Conservation (phyloP, 1,140 invertebrate genomes). For the Atta texana region DNA sequence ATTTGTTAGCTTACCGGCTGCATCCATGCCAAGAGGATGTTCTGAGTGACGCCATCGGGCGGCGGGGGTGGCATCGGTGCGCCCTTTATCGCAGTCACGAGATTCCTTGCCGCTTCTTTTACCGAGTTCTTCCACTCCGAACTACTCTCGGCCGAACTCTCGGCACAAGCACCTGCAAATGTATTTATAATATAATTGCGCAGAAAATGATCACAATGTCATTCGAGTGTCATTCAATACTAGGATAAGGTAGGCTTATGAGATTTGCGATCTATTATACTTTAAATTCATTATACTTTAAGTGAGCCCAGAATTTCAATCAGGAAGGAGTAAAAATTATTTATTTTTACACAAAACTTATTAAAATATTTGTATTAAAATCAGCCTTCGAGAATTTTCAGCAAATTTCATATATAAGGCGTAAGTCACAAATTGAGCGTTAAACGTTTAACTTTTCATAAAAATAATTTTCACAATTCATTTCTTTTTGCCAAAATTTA, state of each 20-base stretch:
- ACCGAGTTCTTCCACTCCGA: constrained; percentile 83
- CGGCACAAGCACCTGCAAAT: constrained; percentile 78
- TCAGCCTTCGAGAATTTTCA: too few species aligned
- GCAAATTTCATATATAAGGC: too few species aligned
- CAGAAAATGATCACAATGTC: neutral
- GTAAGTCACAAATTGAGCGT: too few species aligned
- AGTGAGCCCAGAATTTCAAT: too few species aligned
- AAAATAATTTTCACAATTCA: too few species aligned
- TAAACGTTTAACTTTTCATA: too few species aligned
- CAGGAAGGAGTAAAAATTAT: too few species aligned
- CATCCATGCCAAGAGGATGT: constrained; percentile 84
- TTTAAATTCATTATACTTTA: neutral
- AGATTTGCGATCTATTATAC: neutral
- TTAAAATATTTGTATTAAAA: too few species aligned
- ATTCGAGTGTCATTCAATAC: constrained; percentile 56
- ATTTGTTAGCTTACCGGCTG: constrained; percentile 80
- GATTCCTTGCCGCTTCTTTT: constrained; percentile 81
- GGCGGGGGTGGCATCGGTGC: constrained; percentile 79
- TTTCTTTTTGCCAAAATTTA: too few species aligned
- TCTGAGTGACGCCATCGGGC: constrained; percentile 79
- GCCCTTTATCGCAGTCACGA: constrained; percentile 81
- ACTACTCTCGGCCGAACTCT: constrained; percentile 74
- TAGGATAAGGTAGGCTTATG: neutral
- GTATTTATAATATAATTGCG: constrained; percentile 17
- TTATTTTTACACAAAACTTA: too few species aligned